Percentiles rank a stretch among this genome's conserved stretches.
Evolutionary conservation across 2,888 invertebrate genomes (phyloP).

Genomic region (Nineta flava): DNA sequence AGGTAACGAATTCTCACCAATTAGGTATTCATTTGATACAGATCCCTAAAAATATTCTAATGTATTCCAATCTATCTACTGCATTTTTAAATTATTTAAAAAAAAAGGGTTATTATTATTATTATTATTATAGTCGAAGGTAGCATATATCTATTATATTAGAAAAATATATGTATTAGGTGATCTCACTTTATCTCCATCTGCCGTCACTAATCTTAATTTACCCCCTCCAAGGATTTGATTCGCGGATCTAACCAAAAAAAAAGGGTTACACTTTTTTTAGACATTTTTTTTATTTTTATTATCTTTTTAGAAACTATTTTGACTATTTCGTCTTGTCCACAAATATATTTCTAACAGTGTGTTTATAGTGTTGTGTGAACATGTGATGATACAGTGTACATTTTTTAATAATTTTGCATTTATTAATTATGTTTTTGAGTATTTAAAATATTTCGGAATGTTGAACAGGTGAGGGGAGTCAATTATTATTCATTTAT

Average conservation of each 20-base stretch:
- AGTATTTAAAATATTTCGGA: background rate
- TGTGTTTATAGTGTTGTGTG: no score
- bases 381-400: no score
- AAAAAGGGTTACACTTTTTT: background rate
- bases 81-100: background rate
- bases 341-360: no score
- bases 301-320: no score
- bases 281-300: no score
- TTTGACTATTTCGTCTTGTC: no score
- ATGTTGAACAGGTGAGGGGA: background rate
- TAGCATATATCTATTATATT: background rate
- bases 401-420: no score
- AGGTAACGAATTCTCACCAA: no score
- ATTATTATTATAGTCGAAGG: background rate
- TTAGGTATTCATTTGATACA: no score
- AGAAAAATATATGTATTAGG: background rate
- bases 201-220: background rate
- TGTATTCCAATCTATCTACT: background rate
- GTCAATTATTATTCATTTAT: background rate
- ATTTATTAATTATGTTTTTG: background rate
- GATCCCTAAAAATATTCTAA: background rate
- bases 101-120: constrained; percentile 2
- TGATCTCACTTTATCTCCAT: background rate
- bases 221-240: constrained; percentile 1
- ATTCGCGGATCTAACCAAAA: constrained; percentile 1